phyloP scores from a whole-genome alignment of 2,888 invertebrate genomes.

The Anthophora plumipes region DNA sequence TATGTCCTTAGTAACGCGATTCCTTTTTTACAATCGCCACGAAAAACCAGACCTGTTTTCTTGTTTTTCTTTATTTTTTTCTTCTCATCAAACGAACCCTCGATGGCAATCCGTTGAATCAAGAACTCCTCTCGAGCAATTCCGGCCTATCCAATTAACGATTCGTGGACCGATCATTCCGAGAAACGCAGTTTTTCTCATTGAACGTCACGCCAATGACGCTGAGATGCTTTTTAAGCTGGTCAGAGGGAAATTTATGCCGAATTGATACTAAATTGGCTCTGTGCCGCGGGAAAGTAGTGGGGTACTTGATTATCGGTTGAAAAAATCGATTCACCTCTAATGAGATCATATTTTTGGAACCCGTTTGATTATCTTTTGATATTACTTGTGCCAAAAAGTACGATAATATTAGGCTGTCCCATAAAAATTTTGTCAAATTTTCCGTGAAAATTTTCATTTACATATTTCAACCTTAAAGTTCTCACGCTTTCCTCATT shows the following conservation, averaged over 20 bases:
- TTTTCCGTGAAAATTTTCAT: too few species aligned
- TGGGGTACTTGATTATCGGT: background rate
- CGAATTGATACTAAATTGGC: slow-evolving; percentile 16
- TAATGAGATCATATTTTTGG: background rate
- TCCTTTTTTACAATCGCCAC: slow-evolving; percentile 5
- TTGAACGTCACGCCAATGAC: slow-evolving; percentile 2
- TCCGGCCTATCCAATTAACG: slow-evolving; percentile 68
- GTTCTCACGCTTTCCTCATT: too few species aligned
- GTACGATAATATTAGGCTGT: too few species aligned
- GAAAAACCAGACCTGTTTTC: slow-evolving; percentile 2
- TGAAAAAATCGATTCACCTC: background rate
- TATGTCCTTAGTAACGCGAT: slow-evolving; percentile 24
- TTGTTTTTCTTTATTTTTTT: too few species aligned
- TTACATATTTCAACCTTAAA: too few species aligned
- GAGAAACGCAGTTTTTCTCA: slow-evolving; percentile 43
- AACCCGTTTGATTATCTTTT: background rate
- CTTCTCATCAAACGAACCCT: slow-evolving; percentile 29
- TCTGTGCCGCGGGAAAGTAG: slow-evolving; percentile 7
- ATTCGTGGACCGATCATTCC: slow-evolving; percentile 50
- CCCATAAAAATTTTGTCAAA: too few species aligned
- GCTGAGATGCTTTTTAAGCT: slow-evolving; percentile 21
- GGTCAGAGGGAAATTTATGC: slow-evolving; percentile 2
- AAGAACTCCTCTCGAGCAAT: slow-evolving; percentile 34
- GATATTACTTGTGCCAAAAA: too few species aligned
- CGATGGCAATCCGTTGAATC: slow-evolving; percentile 27